Base-by-base conservation (phyloP, 1,140 invertebrate species). In the Trissolcus basalis region DNA sequence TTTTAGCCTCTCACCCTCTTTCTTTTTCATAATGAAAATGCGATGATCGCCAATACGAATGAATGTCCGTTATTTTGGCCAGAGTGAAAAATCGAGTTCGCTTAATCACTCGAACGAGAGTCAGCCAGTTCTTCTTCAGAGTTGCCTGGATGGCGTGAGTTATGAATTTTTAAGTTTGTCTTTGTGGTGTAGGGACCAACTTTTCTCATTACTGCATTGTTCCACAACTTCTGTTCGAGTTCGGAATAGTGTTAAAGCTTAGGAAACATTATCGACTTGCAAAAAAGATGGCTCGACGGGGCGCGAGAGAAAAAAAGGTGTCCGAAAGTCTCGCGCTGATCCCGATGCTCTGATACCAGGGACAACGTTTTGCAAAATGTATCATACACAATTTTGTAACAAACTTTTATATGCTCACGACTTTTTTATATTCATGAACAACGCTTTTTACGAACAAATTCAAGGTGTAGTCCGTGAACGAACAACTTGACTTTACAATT, bases 121-220 rank as follows among this genome's bases (percentile, higher is more conserved):
- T 32, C 50, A 27, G 39, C 12, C 14, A 47, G 27, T n/a, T 43
- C 41, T 47, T 14, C 39, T 16, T 39, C 6, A 27, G n/a, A 44
- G 11, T 54, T 43, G 4, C 6, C 39, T 9, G 11, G 14, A 39
- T 27, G 51, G 41, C 33, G 59, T 56, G 56, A 71, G 43, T 47
- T 72, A 72, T 64, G 54, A 58, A 72, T 72, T 65, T 73, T 67
- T 56, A 61, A 67, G 50, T 61, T 61, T 55, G 60, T 61, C 61
- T 73, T 73, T 64, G 54, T 47, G 47, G 51, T 19, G 54, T 39
- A 63, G 43, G 56, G 32, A 50, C 43, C 55, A 74, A 74, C 70
- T 74, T 74, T 74, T 56, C 70, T 74, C 70, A 67, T 74, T 67
- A 74, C 67, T 61, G 70, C 70, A 74, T 67, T 74, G 70, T 67